Evolutionary conservation across 2,797 vertebrate species (phyloP), one percentile per base, ranked within the genome.

Genomic region (Chrosomus eos): DNA sequence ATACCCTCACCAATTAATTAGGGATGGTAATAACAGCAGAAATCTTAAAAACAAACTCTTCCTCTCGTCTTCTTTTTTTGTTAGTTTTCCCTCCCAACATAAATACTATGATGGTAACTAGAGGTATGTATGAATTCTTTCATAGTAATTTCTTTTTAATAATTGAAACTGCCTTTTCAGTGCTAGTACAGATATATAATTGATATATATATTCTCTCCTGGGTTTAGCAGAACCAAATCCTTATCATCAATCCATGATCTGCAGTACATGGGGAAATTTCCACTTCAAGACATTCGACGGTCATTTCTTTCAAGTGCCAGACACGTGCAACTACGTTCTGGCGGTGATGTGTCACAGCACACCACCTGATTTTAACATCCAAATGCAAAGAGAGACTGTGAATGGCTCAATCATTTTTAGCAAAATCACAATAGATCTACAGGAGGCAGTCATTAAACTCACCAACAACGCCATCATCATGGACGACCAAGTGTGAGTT

Each of bases 201-300:
- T 4, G 19, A 43, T 64, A 23, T 75, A 23, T 36, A 23, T 55
- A 16, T 3, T 43, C 23, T 81, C 66, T 81, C 26, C 21, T 71
- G 14, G 14, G 3, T 28, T 31, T 10, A 67, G 23, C 36, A 92
- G 91, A 89, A 60, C 26, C 87, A n/a, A 90, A 6, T 28, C 4
- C 84, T 1, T 84, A 89, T 60, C 89, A 93, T 60, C 88, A 89
- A 0, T 73, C 85, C 21, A 89, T 84, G 23, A 89, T 93, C 80
- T 96, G 96, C 92, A 96, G 95, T 78, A 95, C 94, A 28, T 96
- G 96, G 96, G 96, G 96, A 80, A 94, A 95, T 84, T 93, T 92
- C 76, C 93, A 95, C 71, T 95, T 91, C 38, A 94, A 88, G 82
- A 95, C 92, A 0, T 96, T 95, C 51, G 94, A 95, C 87, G 95